Conservation (phyloP, 1,140 invertebrate species). For the Gonatopus flavifemur region DNA sequence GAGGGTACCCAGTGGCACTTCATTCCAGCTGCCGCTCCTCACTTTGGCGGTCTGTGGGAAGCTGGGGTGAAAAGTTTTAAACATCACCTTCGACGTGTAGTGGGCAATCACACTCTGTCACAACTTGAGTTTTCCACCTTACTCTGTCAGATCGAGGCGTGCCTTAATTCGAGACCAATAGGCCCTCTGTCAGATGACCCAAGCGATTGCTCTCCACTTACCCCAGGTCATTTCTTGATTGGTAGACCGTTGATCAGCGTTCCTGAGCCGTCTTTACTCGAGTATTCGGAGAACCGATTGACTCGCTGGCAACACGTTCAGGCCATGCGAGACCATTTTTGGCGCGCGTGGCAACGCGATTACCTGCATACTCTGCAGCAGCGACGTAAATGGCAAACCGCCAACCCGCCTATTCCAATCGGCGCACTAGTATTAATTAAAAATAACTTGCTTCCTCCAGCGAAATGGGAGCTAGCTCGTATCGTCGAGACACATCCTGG, state of each 20-base stretch:
- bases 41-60: conserved; percentile 7
- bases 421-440: neutral
- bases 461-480: neutral
- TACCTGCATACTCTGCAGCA: too few relatives aligned
- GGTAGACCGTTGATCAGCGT: neutral
- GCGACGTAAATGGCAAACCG: too few relatives aligned
- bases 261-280: neutral
- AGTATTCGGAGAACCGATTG: too few relatives aligned
- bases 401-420: neutral
- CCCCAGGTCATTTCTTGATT: neutral
- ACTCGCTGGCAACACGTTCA: too few relatives aligned
- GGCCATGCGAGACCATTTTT: neutral
- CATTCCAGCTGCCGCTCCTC: neutral
- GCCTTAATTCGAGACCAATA: conserved; percentile 3
- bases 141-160: conserved; percentile 2
- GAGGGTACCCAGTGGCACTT: neutral
- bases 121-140: neutral
- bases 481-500: neutral
- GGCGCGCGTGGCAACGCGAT: too few relatives aligned
- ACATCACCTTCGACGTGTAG: neutral
- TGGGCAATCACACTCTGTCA: neutral
- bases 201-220: neutral
- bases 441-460: neutral
- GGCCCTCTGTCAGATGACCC: neutral
- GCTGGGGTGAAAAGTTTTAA: neutral